Evolutionary conservation across 1,140 invertebrate species (phyloP).

Genomic region (Tenebrio molitor): DNA sequence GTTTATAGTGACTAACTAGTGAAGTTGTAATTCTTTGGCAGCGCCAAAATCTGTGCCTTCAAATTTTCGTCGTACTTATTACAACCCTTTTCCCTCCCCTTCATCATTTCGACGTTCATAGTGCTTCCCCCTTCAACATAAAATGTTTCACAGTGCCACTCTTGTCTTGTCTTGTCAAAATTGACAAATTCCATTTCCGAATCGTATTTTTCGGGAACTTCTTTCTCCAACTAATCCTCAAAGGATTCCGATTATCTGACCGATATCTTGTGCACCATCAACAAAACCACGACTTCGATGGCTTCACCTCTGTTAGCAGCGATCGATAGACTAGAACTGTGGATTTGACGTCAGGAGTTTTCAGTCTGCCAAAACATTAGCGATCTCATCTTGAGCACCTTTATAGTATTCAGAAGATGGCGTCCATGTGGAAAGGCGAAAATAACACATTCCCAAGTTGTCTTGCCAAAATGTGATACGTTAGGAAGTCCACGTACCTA

Average conservation of each 20-base stretch:
- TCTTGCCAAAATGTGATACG: constrained; percentile 4
- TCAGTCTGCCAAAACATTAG: constrained; percentile 67
- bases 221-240: constrained; percentile 67
- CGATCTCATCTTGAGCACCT: constrained; percentile 71
- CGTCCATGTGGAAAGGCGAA: constrained; percentile 67
- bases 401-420: constrained; percentile 67
- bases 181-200: constrained; percentile 69
- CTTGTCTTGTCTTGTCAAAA: constrained; percentile 67
- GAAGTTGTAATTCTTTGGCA: constrained; percentile 62
- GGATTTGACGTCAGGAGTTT: constrained; percentile 49
- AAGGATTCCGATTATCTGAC: constrained; percentile 66
- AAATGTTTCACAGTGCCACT: constrained; percentile 67
- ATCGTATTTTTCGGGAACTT: constrained; percentile 59
- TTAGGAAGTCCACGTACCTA: too few relatives aligned
- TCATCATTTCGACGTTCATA: constrained; percentile 77
- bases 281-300: constrained; percentile 67
- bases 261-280: constrained; percentile 77
- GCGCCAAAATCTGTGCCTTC: constrained; percentile 70
- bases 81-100: constrained; percentile 67
- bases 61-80: constrained; percentile 69
- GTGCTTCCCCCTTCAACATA: constrained; percentile 62
- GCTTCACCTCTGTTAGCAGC: constrained; percentile 63
- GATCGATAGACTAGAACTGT: constrained; percentile 64
- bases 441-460: constrained; percentile 61
- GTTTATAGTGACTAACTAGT: too few relatives aligned